Percentiles rank a stretch among this genome's conserved stretches.
Conservation (phyloP, 2,888 invertebrate genomes). For the Troides helena region DNA sequence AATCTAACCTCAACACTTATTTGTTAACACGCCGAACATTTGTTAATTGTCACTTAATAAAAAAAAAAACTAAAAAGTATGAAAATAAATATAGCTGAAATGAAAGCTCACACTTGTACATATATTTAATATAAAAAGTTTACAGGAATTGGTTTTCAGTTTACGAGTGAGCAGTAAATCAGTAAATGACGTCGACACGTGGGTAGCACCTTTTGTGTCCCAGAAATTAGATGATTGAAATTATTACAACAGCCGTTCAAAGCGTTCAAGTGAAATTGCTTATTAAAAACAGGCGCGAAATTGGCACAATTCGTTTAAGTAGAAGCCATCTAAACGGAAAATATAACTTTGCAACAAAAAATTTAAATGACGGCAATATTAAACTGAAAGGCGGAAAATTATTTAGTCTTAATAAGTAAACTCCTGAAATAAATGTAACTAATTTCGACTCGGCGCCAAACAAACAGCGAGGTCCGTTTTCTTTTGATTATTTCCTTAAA, state of each 20-base stretch:
- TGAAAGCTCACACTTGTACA: not conserved
- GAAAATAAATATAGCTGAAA: too few relatives aligned
- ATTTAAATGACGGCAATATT: not conserved
- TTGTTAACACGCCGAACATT: too few relatives aligned
- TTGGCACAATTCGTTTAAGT: too few relatives aligned
- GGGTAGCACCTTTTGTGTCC: not conserved
- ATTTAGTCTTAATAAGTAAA: not conserved
- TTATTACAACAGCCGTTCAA: too few relatives aligned
- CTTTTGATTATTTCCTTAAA: not conserved
- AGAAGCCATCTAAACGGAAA: too few relatives aligned
- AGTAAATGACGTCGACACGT: not conserved
- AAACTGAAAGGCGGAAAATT: not conserved
- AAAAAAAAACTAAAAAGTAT: not conserved
- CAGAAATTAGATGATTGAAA: not conserved
- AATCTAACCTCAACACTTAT: too few relatives aligned
- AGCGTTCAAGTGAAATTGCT: too few relatives aligned
- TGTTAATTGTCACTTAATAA: not conserved
- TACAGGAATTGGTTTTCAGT: slow-evolving; percentile 1
- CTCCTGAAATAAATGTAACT: not conserved
- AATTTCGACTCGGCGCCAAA: not conserved
- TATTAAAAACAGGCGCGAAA: too few relatives aligned
- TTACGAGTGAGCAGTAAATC: not conserved
- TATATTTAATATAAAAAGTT: not conserved
- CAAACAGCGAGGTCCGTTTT: not conserved
- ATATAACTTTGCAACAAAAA: not conserved